phyloP scores from a whole-genome alignment of 2,888 invertebrate species.

The Nymphalis urticae region DNA sequence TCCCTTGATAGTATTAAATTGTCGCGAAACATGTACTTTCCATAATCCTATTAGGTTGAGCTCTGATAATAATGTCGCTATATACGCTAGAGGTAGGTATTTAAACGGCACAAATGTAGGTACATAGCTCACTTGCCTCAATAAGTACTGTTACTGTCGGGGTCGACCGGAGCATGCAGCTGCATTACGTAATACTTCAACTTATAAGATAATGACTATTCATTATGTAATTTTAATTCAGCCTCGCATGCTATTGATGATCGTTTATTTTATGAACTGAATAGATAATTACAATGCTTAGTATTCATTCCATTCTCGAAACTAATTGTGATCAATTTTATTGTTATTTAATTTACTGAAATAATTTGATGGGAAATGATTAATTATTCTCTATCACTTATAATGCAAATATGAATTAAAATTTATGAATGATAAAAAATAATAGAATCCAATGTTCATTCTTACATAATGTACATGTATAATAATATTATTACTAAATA shows the following conservation, averaged over 20 bases:
- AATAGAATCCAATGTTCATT: too few species aligned
- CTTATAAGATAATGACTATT: constrained; percentile 49
- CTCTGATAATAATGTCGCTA: constrained; percentile 22
- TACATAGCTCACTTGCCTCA: constrained; percentile 19
- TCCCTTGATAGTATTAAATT: constrained; percentile 8
- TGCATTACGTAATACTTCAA: constrained; percentile 49
- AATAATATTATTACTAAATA: background rate
- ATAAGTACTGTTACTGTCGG: constrained; percentile 33
- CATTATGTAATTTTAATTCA: constrained; percentile 46
- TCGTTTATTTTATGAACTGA: constrained; percentile 21
- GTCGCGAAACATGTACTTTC: constrained; percentile 22
- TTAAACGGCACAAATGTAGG: constrained; percentile 5
- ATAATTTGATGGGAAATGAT: background rate
- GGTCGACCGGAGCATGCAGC: constrained; percentile 37
- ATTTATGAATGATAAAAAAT: background rate
- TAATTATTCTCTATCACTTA: background rate
- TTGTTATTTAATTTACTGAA: background rate
- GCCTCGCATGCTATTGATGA: constrained; percentile 19
- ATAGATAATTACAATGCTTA: constrained; percentile 11
- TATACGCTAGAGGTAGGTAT: constrained; percentile 12
- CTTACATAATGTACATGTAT: background rate
- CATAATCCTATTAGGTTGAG: constrained; percentile 23
- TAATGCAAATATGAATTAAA: background rate
- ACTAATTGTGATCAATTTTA: background rate
- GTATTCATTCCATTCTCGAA: constrained; percentile 1